phyloP scores from a whole-genome alignment of 2,888 invertebrate species.

The Molorchus minor region DNA sequence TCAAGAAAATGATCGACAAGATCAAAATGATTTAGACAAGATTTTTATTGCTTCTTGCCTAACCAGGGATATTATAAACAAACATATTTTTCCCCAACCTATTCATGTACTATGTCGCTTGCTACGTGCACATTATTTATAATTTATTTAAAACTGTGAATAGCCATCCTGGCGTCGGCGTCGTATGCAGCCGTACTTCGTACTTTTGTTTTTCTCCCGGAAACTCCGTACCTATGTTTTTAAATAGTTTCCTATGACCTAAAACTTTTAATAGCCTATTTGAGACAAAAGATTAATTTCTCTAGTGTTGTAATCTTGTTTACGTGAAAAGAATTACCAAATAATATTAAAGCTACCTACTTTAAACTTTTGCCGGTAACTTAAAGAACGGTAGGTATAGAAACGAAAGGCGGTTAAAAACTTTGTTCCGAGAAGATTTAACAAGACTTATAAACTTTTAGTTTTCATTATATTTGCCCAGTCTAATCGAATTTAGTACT shows the following conservation, averaged over 20 bases:
- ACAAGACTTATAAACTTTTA: conserved; percentile 35
- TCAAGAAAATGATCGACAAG: background rate
- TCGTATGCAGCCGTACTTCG: background rate
- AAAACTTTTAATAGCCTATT: conserved; percentile 39
- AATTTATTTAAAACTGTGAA: too few species aligned
- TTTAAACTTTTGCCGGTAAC: conserved; percentile 31
- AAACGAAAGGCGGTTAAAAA: conserved; percentile 27
- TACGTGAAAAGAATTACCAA: conserved; percentile 40
- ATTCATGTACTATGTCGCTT: too few species aligned
- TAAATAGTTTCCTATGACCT: conserved; percentile 27
- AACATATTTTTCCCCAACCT: too few species aligned
- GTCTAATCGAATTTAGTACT: conserved; percentile 26
- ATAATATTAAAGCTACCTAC: conserved; percentile 38
- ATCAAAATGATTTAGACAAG: background rate
- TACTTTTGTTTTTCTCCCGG: background rate
- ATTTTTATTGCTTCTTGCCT: background rate
- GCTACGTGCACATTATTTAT: too few species aligned
- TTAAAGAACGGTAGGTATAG: conserved; percentile 32
- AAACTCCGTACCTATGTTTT: background rate
- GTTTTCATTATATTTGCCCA: conserved; percentile 29
- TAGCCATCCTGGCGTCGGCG: background rate
- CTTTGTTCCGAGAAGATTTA: conserved; percentile 33
- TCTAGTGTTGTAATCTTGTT: conserved; percentile 42
- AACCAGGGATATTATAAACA: too few species aligned
- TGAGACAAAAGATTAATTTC: conserved; percentile 43